Evolutionary conservation across 2,113 vertebrate genomes (phyloP).

Genomic region (Paraplagusia blochii): DNA sequence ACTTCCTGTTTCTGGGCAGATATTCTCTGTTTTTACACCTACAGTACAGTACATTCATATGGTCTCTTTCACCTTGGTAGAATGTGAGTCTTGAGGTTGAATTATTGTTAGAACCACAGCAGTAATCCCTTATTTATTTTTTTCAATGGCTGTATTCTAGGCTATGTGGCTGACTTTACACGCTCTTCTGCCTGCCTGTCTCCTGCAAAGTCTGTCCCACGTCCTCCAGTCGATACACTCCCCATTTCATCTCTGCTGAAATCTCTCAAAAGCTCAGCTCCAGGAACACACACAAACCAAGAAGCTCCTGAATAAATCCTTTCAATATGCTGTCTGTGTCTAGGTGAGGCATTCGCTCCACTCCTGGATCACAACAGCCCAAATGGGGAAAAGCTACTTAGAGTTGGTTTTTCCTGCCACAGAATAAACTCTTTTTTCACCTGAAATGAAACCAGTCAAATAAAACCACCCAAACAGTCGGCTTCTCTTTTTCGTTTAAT

Average conservation of each 20-base stretch:
- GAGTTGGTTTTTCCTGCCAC: conserved; percentile 39
- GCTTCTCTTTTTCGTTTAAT: no score
- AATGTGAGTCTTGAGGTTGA: no score
- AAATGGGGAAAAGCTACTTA: conserved; percentile 34
- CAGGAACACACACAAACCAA: conserved; percentile 33
- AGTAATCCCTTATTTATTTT: conserved; percentile 5
- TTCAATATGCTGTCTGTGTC: conserved; percentile 43
- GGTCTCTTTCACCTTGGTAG: no score
- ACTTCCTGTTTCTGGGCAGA: no score
- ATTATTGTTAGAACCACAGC: no score
- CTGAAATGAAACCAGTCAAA: no score
- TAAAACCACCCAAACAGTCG: no score
- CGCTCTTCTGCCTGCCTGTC: background rate
- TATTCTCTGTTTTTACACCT: no score
- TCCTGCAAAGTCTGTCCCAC: conserved; percentile 19
- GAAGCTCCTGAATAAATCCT: conserved; percentile 49
- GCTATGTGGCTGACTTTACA: conserved; percentile 10
- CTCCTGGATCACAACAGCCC: conserved; percentile 26
- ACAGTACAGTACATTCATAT: no score
- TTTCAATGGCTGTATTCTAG: background rate
- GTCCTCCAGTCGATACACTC: conserved; percentile 40
- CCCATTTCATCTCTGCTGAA: conserved; percentile 34
- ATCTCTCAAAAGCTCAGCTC: conserved; percentile 47
- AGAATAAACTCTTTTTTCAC: background rate
- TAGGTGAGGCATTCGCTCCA: conserved; percentile 23